phyloP scores from a whole-genome alignment of 1,140 invertebrate species.

The Metopolophium dirhodum region DNA sequence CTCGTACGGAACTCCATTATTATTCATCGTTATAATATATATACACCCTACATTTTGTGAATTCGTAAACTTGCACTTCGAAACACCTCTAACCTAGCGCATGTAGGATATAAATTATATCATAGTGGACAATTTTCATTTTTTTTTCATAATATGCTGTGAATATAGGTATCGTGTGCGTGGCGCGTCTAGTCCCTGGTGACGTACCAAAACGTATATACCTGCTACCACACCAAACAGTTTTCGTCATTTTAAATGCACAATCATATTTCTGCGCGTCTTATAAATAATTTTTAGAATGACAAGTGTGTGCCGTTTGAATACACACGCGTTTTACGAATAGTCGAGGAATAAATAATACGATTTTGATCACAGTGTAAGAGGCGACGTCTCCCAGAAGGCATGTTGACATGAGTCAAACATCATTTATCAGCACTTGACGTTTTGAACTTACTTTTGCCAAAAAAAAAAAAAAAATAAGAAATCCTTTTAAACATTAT shows the following conservation, averaged over 20 bases:
- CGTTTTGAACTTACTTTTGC: not conserved
- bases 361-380: not conserved
- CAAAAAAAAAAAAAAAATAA: not conserved
- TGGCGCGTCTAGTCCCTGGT: not conserved
- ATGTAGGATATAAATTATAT: not conserved
- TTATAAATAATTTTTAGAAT: slow-evolving; percentile 15
- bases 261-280: not conserved
- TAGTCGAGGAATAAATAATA: not conserved
- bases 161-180: not conserved
- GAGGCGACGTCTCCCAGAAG: not conserved
- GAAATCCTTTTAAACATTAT: not conserved
- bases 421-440: not conserved
- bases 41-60: not conserved
- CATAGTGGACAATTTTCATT: not conserved
- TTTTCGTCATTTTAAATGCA: not conserved
- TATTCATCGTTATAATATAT: not conserved
- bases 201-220: not conserved
- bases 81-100: not conserved
- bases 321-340: not conserved
- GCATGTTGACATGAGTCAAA: not conserved
- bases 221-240: not conserved
- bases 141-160: not conserved
- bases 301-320: not conserved
- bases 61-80: not conserved
- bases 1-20: not conserved